phyloP scores from a whole-genome alignment of 2,113 vertebrate genomes.

The Semnornis frantzii region DNA sequence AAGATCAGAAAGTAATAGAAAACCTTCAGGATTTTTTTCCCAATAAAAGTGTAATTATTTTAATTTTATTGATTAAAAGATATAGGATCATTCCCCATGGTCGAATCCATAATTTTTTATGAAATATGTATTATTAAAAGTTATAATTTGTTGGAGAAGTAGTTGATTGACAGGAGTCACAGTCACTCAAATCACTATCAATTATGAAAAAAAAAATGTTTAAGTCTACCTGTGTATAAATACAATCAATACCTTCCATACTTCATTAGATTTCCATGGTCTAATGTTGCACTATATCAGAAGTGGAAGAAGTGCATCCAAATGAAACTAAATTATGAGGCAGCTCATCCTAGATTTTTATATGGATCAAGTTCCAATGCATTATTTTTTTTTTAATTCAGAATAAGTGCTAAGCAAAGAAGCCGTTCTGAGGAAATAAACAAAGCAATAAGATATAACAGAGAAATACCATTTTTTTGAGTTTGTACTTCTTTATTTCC shows the following conservation, averaged over 20 bases:
- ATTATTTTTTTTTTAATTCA: neutral
- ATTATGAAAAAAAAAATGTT: neutral
- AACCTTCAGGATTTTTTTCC: neutral
- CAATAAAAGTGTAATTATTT: neutral
- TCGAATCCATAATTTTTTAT: neutral
- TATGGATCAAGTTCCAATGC: neutral
- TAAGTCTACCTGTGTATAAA: neutral
- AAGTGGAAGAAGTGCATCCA: neutral
- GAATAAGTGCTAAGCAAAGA: neutral
- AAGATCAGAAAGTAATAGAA: neutral
- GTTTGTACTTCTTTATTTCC: neutral
- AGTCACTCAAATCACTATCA: neutral
- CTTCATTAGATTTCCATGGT: neutral
- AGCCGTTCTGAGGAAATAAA: neutral
- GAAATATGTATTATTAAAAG: neutral
- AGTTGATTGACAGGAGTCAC: neutral
- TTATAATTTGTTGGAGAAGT: neutral
- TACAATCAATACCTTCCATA: neutral
- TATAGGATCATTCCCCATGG: neutral
- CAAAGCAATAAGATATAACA: neutral
- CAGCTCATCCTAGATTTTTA: neutral
- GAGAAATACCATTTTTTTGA: fast-evolving
- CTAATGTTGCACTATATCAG: neutral
- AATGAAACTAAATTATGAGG: neutral
- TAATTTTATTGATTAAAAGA: neutral